Evolutionary conservation across 2,888 invertebrate species (phyloP).

Genomic region (Odontothrips loti): DNA sequence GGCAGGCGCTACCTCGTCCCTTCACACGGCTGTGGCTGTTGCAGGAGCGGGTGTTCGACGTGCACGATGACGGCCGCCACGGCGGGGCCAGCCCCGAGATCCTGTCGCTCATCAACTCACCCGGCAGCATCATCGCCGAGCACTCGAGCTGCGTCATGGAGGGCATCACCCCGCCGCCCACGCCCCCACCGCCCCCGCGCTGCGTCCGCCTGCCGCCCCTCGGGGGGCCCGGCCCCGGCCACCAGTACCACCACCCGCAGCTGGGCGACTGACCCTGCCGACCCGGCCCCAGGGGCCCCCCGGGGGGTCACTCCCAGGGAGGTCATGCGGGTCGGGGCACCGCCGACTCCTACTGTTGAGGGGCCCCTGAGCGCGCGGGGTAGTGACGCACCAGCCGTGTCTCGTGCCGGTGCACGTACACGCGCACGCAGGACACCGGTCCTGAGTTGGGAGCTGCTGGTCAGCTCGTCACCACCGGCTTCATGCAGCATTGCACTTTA

Average conservation of each 20-base stretch:
- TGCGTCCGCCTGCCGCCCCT: neutral
- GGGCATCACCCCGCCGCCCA: conserved; percentile 8
- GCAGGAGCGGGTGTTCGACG: conserved; percentile 58
- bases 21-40: conserved; percentile 29
- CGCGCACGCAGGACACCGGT: neutral
- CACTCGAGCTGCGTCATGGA: conserved; percentile 19
- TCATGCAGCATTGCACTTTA: too few relatives aligned
- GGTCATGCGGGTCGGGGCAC: neutral
- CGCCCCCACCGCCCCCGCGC: neutral
- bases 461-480: neutral
- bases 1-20: neutral
- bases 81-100: conserved; percentile 59
- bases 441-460: neutral
- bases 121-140: conserved; percentile 42
- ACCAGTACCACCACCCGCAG: conserved; percentile 7
- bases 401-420: neutral
- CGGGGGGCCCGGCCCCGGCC: neutral
- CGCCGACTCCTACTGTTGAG: neutral
- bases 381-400: neutral
- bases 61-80: conserved; percentile 45
- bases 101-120: conserved; percentile 62
- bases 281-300: neutral
- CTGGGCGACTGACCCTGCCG: neutral
- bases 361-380: neutral
- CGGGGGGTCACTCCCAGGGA: neutral